Evolutionary conservation across 2,888 invertebrate species (phyloP).

Genomic region (Stenodema calcarata): DNA sequence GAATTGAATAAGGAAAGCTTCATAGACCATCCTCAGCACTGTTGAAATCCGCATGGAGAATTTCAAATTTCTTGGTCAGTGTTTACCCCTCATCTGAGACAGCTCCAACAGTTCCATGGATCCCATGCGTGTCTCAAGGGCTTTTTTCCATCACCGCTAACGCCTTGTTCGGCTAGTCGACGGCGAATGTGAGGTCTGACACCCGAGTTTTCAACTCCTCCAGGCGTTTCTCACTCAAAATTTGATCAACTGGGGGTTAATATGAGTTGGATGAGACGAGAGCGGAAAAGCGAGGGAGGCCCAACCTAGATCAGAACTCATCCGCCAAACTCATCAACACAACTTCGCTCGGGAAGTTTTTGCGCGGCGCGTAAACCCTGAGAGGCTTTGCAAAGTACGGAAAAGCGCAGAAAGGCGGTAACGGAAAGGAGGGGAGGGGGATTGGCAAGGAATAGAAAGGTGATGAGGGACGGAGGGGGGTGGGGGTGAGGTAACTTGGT

Average conservation of each 20-base stretch:
- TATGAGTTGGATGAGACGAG: constrained; percentile 15
- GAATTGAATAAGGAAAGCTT: too few relatives aligned
- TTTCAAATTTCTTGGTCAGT: too few relatives aligned
- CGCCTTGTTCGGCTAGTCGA: too few relatives aligned
- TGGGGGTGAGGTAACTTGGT: constrained; percentile 42
- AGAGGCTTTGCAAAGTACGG: background rate
- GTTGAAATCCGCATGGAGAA: too few relatives aligned
- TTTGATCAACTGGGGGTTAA: constrained; percentile 26
- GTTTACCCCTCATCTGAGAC: too few relatives aligned
- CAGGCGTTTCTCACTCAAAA: background rate
- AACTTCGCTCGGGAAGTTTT: background rate
- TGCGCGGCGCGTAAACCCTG: background rate
- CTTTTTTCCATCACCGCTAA: too few relatives aligned
- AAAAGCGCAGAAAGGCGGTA: background rate
- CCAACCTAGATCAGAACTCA: constrained; percentile 19
- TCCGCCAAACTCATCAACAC: background rate
- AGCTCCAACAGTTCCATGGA: too few relatives aligned
- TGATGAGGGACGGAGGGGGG: background rate
- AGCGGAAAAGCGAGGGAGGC: background rate
- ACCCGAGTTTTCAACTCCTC: constrained; percentile 12
- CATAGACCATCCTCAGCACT: too few relatives aligned
- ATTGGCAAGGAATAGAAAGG: background rate
- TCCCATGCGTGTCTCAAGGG: too few relatives aligned
- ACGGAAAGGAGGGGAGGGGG: background rate
- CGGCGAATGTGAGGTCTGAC: background rate